Base-by-base conservation (phyloP, 2,797 vertebrate species). In the Danio choprae region DNA sequence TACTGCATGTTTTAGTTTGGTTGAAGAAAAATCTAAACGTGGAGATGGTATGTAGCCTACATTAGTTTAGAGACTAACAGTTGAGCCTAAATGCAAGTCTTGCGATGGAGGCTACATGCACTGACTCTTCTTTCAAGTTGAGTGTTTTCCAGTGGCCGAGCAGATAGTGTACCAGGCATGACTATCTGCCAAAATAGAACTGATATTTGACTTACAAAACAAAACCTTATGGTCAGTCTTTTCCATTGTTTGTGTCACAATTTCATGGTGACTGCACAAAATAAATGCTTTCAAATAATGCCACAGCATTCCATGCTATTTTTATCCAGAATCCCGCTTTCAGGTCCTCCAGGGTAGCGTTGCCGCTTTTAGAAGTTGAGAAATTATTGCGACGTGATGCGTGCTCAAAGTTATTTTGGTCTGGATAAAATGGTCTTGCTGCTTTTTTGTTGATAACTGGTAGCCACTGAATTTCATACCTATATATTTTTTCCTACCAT, bases 91-190 rank as follows among this genome's bases (percentile, higher is more conserved):
- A n/a, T 11, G 6, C 18, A 44, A 46, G 55, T 38, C 71, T 59
- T 59, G 40, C 8, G 16, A 29, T 46, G 18, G 10, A 7, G 43
- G 22, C 13, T 12, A 18, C 71, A 60, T 10, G 18, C 38, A 10
- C 13, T 7, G 20, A 20, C 56, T 36, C 43, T 50, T 18, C 43
- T 74, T 48, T 62, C 22, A 60, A 74, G 9, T 43, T 6, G 5
- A 70, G 68, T 59, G 55, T 59, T 74, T 74, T 74, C 56, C 71
- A 48, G 13, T 59, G 41, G 20, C 20, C 0, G 5, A 73, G 72
- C 58, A 38, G 29, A 46, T 10, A 74, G 41, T 59, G 71, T 3
- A 41, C 41, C 40, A 38, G 43, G 58, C 20, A 29, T 2, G 6
- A n/a, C 29, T 12, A 63, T 40, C 44, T 53, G 44, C 46, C 44